Evolutionary conservation across 2,797 vertebrate genomes (phyloP).

Genomic region (Parauchenoglanis punctatus): DNA sequence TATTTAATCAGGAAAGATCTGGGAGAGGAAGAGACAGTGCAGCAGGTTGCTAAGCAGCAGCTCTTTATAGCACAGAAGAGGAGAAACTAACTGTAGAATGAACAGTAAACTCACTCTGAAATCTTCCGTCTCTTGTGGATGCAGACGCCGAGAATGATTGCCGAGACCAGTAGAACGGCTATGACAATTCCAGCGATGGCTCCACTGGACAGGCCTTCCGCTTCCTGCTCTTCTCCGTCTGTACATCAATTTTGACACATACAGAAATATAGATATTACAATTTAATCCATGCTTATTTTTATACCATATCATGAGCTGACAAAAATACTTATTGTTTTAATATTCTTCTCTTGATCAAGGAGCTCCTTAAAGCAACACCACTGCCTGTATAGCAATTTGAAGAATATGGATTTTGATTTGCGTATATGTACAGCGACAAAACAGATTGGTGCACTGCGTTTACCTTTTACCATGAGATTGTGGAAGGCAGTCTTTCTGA

Average conservation of each 20-base stretch:
- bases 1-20: background rate
- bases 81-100: background rate
- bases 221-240: conserved; percentile 60
- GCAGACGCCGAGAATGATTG: conserved; percentile 49
- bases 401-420: background rate
- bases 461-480: conserved; percentile 69
- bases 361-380: background rate
- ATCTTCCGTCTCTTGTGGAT: conserved; percentile 64
- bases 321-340: background rate
- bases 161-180: conserved; percentile 61
- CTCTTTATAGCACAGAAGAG: background rate
- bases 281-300: background rate
- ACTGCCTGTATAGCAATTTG: background rate
- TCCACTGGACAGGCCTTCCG: conserved; percentile 71
- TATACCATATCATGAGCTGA: background rate
- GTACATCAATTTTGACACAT: background rate
- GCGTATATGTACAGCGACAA: background rate
- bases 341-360: background rate
- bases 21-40: too few relatives aligned
- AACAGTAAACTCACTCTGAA: conserved; percentile 68
- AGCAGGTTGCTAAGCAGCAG: background rate
- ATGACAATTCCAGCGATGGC: conserved; percentile 78
- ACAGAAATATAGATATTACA: background rate
- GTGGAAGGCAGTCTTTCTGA: rapidly evolving
- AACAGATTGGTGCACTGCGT: background rate